These are phyloP conservation scores for Phacellophora camtschatica DNA, from an alignment of 30 jellyfish, hydroid and myxozoan species.

Conservation along the genomic window DNA sequence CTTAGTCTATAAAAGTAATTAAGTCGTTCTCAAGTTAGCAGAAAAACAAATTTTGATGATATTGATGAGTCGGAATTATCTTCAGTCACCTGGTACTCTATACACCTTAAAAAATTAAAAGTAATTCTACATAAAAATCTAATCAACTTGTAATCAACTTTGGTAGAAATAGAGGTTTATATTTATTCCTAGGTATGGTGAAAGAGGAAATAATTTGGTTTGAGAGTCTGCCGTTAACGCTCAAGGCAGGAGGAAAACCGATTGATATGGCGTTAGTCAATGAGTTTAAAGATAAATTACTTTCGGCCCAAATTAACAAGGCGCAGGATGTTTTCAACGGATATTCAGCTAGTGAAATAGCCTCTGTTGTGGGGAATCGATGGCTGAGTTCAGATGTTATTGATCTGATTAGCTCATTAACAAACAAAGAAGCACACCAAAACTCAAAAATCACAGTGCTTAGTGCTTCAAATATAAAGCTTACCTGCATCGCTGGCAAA, in stretches of 20 bases:
- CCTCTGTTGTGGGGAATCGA: conserved; percentile 1
- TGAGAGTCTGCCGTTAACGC: neutral
- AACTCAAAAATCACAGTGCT: neutral
- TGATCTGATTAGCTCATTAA: neutral
- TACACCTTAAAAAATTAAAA: too few species aligned
- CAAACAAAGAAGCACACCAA: neutral
- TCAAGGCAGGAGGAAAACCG: neutral
- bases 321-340: neutral
- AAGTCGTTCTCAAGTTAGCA: too few species aligned
- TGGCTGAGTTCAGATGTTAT: neutral
- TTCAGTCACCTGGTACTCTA: too few species aligned
- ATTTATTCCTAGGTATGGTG: neutral
- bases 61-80: too few species aligned
- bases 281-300: neutral
- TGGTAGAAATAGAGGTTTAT: too few species aligned
- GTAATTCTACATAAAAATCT: too few species aligned
- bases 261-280: neutral
- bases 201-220: neutral
- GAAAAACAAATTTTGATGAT: too few species aligned
- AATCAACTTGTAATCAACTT: too few species aligned
- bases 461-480: neutral
- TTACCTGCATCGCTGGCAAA: neutral
- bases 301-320: neutral
- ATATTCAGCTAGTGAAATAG: neutral
- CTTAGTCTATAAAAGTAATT: too few species aligned